Base-by-base conservation (phyloP, 2,113 vertebrate genomes). In the Willisornis vidua region DNA sequence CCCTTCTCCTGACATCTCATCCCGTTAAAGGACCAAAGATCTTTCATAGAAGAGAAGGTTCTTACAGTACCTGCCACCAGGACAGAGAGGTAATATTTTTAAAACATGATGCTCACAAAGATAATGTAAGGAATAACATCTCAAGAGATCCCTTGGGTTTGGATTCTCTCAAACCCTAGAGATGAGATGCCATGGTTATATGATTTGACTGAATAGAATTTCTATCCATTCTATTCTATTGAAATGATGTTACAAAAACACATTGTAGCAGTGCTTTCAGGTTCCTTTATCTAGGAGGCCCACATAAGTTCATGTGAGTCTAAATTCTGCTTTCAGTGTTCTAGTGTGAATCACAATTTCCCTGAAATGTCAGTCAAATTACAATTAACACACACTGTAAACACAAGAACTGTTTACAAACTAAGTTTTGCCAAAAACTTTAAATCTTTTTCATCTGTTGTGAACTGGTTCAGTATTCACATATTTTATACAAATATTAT, bases 331-430 rank as follows among this genome's bases (percentile, higher is more conserved):
- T 71, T 80, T 74, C 46, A 80, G 14, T 18, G 61, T 59, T 84
- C 55, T 33, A 52, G 1, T 22, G 31, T 25, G 29, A 81, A 87
- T 59, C 25, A 22, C 26, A 86, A 5, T 51, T 83, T 82, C 22
- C 52, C 12, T 31, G 49, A 76, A 85, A 55, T 70, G 7, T 62
- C 1, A 0, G 28, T 54, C 12, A 17, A 51, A 3, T 35, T 85
- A 19, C 3, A 3, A 43, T 49, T 41, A 85, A 39, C 0, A 0
- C 2, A 22, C 11, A 35, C 19, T 72, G 3, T 37, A 75, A 84
- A 82, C 3, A 4, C 25, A 68, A 49, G 6, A 66, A 55, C 9
- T 10, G 17, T 6, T 80, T 16, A 63, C 28, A 63, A 90, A 76
- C 7, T 10, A 57, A 43, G 5, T 88, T 88, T 79, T 68, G 9